A percentile compares a stretch with the other conserved stretches of the same genome.
phyloP scores from a whole-genome alignment of 2,888 invertebrate species.

The Timema cristinae region DNA sequence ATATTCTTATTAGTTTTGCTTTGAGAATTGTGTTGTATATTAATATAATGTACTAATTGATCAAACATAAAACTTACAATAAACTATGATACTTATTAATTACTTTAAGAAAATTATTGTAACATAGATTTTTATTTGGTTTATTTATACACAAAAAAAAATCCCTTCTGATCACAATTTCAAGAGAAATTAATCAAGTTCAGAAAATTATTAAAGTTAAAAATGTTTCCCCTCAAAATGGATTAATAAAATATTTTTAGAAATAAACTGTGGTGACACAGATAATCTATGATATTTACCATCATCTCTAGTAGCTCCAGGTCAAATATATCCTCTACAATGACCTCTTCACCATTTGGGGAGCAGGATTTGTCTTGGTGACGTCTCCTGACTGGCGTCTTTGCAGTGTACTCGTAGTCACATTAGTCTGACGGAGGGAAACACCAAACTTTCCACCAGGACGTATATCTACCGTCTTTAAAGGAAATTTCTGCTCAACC shows the following conservation, averaged over 20 bases:
- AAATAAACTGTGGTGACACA: no score
- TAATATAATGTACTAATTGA: no score
- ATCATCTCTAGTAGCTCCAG: conserved; percentile 65
- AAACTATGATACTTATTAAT: no score
- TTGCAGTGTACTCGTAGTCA: conserved; percentile 25
- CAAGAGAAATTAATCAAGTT: no score
- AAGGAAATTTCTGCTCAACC: conserved; percentile 4
- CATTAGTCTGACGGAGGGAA: conserved; percentile 21
- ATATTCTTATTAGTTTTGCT: no score
- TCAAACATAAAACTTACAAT: no score
- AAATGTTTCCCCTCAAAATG: background rate
- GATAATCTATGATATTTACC: conserved; percentile 47
- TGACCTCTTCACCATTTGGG: conserved; percentile 48
- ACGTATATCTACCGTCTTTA: conserved; percentile 10
- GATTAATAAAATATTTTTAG: background rate
- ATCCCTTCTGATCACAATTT: no score
- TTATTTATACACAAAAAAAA: no score
- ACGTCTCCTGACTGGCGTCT: conserved; percentile 39
- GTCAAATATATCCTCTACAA: conserved; percentile 71
- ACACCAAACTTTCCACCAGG: conserved; percentile 27
- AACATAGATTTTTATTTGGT: no score
- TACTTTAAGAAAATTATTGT: no score
- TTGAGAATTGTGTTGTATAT: no score
- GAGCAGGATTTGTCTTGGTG: conserved; percentile 7
- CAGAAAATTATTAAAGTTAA: background rate